A percentile compares a stretch with the other conserved stretches of the same genome.
Evolutionary conservation across 2,888 invertebrate species (phyloP).

Genomic region (Asteroscopus sphinx): DNA sequence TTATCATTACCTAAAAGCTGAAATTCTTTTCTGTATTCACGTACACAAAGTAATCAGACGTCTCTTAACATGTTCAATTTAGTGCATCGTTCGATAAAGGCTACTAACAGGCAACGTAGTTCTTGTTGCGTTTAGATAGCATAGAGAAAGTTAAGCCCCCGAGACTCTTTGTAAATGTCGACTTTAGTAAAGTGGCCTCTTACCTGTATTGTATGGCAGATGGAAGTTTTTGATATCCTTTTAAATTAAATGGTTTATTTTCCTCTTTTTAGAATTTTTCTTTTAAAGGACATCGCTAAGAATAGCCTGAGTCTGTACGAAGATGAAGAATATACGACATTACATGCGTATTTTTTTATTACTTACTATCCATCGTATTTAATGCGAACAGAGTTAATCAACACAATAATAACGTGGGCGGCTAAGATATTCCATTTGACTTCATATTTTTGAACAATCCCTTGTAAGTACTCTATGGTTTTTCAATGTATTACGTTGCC

Average conservation of each 20-base stretch:
- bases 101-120: constrained; percentile 68
- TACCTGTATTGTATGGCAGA: constrained; percentile 60
- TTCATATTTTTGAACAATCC: no score
- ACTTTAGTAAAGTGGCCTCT: constrained; percentile 67
- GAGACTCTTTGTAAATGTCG: constrained; percentile 70
- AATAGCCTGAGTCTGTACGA: no score
- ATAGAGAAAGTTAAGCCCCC: constrained; percentile 69
- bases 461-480: no score
- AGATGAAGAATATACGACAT: no score
- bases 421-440: no score
- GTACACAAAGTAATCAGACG: constrained; percentile 27
- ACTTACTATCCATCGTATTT: no score
- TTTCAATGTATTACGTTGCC: no score
- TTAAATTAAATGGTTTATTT: constrained; percentile 22
- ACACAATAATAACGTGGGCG: no score
- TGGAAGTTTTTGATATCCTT: constrained; percentile 47
- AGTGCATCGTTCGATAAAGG: constrained; percentile 68
- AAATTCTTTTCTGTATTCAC: constrained; percentile 28
- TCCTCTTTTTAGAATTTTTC: neutral
- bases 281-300: no score
- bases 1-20: constrained; percentile 56
- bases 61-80: constrained; percentile 55
- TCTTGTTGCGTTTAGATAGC: constrained; percentile 67
- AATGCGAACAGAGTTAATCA: no score
- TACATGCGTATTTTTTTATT: no score